Conservation (phyloP, 2,888 invertebrate species). For the Meliscaeva auricollis region DNA sequence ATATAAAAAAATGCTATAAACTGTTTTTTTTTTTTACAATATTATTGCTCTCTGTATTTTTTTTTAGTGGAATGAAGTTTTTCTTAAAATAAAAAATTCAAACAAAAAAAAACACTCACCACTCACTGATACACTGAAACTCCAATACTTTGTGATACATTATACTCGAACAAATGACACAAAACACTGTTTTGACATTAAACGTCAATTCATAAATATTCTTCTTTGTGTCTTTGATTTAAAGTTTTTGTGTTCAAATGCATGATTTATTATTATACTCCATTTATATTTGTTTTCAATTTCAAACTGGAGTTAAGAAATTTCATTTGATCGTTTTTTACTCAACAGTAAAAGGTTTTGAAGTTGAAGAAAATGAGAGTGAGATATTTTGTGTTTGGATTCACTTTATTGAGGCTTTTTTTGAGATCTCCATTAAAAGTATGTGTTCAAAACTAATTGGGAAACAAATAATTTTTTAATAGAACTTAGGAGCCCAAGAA, state of each 20-base stretch:
- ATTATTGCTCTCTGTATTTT: slow-evolving; percentile 35
- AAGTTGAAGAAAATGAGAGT: slow-evolving; percentile 45
- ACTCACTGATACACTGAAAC: slow-evolving; percentile 8
- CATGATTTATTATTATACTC: slow-evolving; percentile 48
- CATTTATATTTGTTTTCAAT: slow-evolving; percentile 23
- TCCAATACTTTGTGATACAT: not conserved
- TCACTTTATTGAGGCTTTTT: not conserved
- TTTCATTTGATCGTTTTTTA: slow-evolving; percentile 9
- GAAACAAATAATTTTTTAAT: too few relatives aligned
- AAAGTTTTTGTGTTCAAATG: slow-evolving; percentile 34
- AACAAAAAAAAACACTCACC: not conserved
- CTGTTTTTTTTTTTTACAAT: slow-evolving; percentile 36
- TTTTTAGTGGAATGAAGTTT: slow-evolving; percentile 66
- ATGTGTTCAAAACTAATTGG: too few relatives aligned
- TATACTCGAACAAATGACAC: slow-evolving; percentile 4
- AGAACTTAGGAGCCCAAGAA: too few relatives aligned
- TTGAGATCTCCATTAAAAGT: too few relatives aligned
- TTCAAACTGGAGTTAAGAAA: slow-evolving; percentile 40
- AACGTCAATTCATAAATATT: slow-evolving; percentile 20
- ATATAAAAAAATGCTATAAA: slow-evolving; percentile 50
- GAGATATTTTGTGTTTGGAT: not conserved
- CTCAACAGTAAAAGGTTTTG: slow-evolving; percentile 26
- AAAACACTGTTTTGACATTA: slow-evolving; percentile 28
- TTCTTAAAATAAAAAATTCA: not conserved
- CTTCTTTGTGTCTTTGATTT: slow-evolving; percentile 39